These are phyloP conservation scores for Apogon hyalosoma DNA, from an alignment of 2,797 vertebrate genomes.

Conservation along the genomic window DNA sequence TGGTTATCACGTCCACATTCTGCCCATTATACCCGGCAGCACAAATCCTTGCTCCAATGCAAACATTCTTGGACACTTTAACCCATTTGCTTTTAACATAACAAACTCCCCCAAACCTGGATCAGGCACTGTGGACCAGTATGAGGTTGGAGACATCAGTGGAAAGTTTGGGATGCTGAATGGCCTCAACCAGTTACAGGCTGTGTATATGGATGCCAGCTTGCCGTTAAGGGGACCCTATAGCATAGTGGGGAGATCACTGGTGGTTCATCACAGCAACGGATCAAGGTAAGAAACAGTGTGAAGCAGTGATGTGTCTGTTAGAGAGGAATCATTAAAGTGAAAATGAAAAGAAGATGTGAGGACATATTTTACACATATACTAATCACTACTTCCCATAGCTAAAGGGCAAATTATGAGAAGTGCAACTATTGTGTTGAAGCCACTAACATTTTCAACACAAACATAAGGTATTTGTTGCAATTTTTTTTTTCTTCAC, in stretches of 20 bases:
- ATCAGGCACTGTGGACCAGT: slow-evolving; percentile 84
- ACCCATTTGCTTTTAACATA: slow-evolving; percentile 76
- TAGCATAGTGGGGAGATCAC: slow-evolving; percentile 82
- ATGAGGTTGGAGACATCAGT: slow-evolving; percentile 87
- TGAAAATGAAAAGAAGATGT: not conserved
- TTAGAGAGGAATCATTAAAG: not conserved
- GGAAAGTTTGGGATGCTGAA: slow-evolving; percentile 84
- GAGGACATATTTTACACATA: not conserved
- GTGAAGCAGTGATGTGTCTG: not conserved
- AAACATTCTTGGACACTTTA: slow-evolving; percentile 83
- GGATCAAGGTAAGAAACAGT: slow-evolving; percentile 81
- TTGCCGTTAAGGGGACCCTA: slow-evolving; percentile 80
- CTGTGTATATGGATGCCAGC: slow-evolving; percentile 70
- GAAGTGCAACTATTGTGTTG: not conserved
- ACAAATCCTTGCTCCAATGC: slow-evolving; percentile 76
- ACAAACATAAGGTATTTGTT: not conserved
- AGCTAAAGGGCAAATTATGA: not conserved
- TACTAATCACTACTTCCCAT: slow-evolving; percentile 7
- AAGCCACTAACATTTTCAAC: not conserved
- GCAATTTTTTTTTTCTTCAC: not conserved
- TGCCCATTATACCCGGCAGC: slow-evolving; percentile 73
- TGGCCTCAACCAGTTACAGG: slow-evolving; percentile 37
- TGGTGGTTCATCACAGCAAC: slow-evolving; percentile 84
- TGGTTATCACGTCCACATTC: slow-evolving; percentile 84
- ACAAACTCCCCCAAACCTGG: slow-evolving; percentile 74